Conservation (phyloP, 2,113 vertebrate genomes). For the Actenoides hombroni region DNA sequence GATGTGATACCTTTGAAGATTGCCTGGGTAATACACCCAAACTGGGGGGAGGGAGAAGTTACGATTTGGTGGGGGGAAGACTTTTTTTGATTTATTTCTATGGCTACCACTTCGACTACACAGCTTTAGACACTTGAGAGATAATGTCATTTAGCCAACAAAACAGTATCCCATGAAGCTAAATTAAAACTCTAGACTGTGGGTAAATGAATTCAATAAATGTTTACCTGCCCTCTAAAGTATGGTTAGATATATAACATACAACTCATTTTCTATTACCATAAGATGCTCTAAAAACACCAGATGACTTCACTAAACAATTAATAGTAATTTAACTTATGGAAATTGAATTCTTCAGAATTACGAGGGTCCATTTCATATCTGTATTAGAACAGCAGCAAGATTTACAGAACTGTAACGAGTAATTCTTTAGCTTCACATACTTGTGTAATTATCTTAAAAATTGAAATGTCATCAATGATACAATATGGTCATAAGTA, state of each 20-base stretch:
- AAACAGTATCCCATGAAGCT: neutral
- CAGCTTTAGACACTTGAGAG: neutral
- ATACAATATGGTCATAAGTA: conserved; percentile 69
- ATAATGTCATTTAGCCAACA: neutral
- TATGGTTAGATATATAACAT: neutral
- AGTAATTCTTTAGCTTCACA: neutral
- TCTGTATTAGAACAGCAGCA: neutral
- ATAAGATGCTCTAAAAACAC: neutral
- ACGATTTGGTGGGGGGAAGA: neutral
- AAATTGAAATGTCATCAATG: conserved; percentile 71
- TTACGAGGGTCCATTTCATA: neutral
- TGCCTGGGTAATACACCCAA: neutral
- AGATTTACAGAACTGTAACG: neutral
- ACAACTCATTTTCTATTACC: neutral
- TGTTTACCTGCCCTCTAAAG: neutral
- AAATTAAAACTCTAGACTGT: neutral
- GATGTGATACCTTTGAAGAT: fast-evolving
- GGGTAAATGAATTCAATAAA: neutral
- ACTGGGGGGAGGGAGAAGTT: neutral
- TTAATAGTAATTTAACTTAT: neutral
- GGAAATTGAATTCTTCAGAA: neutral
- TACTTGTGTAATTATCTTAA: conserved; percentile 60
- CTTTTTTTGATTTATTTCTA: neutral
- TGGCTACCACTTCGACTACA: neutral
- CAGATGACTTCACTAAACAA: neutral